phyloP scores from a whole-genome alignment of 2,888 invertebrate species.

The Calameuta idolon region DNA sequence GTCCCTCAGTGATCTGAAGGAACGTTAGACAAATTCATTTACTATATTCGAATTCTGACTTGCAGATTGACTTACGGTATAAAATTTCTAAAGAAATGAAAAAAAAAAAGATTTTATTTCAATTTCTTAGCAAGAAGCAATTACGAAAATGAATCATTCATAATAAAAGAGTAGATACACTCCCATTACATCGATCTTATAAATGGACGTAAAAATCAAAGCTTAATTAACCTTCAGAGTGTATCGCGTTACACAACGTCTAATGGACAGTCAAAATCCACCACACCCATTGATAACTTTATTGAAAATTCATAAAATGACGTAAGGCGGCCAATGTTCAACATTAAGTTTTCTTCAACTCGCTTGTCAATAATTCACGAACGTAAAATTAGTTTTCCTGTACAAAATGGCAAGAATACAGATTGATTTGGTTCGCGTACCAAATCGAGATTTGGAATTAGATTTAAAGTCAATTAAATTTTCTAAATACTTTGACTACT shows the following conservation, averaged over 20 bases:
- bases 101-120: background rate
- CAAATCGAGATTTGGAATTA: background rate
- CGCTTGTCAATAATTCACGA: background rate
- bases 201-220: background rate
- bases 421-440: background rate
- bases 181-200: background rate
- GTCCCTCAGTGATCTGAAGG: background rate
- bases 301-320: background rate
- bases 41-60: background rate
- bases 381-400: background rate
- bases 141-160: background rate
- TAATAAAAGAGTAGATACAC: background rate
- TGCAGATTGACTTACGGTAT: background rate
- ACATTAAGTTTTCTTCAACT: background rate
- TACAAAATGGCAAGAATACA: background rate
- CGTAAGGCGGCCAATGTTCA: background rate
- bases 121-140: background rate
- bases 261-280: background rate
- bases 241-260: background rate
- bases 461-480: background rate
- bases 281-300: background rate
- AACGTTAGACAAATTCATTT: background rate
- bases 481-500: background rate
- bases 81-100: background rate
- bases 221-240: background rate